Conservation (phyloP, 2,888 invertebrate genomes). For the Matsumyia berberina region DNA sequence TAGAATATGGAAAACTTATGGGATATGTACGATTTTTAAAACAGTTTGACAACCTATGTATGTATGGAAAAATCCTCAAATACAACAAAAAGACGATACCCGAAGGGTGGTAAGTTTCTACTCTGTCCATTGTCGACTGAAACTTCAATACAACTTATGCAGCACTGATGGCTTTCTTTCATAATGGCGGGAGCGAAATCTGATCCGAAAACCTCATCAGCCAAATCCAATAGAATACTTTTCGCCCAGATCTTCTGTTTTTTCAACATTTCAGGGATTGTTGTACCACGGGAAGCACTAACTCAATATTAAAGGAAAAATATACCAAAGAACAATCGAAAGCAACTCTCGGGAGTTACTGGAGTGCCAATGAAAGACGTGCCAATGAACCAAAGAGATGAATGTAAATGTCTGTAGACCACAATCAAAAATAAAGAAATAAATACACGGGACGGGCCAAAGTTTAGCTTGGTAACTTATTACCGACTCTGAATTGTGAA, state of each 20-base stretch:
- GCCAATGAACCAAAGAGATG: not conserved
- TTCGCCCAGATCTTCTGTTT: slow-evolving; percentile 87
- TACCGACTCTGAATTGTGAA: too few species aligned
- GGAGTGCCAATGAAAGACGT: not conserved
- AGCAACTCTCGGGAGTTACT: not conserved
- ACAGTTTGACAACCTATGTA: not conserved
- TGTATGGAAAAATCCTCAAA: not conserved
- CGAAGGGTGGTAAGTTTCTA: too few species aligned
- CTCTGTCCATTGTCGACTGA: too few species aligned
- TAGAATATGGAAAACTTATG: slow-evolving; percentile 19
- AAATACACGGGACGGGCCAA: too few species aligned
- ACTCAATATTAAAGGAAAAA: too few species aligned
- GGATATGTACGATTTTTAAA: slow-evolving; percentile 38
- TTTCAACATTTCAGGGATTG: slow-evolving; percentile 77
- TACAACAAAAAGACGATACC: too few species aligned
- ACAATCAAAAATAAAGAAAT: too few species aligned
- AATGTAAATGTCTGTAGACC: too few species aligned
- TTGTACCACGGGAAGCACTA: not conserved
- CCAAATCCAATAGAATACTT: slow-evolving; percentile 86
- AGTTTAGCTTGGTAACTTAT: too few species aligned
- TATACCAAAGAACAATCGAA: too few species aligned
- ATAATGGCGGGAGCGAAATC: slow-evolving; percentile 91
- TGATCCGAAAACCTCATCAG: slow-evolving; percentile 92
- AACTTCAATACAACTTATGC: slow-evolving; percentile 82
- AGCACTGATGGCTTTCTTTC: slow-evolving; percentile 88